Percentiles rank a stretch among this genome's conserved stretches.
Conservation (phyloP, 1,140 invertebrate species). For the Protaetia brevitarsis region DNA sequence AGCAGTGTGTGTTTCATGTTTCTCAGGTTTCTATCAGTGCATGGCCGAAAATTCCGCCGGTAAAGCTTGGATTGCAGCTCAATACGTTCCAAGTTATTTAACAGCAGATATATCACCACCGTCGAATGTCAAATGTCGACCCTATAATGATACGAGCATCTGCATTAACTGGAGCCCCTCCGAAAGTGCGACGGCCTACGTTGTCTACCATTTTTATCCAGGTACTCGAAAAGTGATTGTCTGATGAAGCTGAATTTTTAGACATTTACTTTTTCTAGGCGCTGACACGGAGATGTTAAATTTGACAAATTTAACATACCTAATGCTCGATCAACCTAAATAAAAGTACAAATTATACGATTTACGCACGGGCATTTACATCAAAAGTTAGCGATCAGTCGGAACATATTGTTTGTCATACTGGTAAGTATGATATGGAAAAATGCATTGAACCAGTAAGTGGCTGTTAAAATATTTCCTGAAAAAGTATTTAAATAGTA, state of each 20-base stretch:
- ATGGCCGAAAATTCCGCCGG: constrained; percentile 66
- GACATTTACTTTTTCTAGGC: constrained; percentile 27
- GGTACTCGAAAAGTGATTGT: constrained; percentile 45
- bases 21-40: constrained; percentile 71
- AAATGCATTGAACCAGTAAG: too few relatives aligned
- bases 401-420: constrained; percentile 57
- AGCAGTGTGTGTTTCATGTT: neutral
- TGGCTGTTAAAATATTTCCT: too few relatives aligned
- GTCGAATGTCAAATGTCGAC: constrained; percentile 54
- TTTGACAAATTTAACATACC: constrained; percentile 54
- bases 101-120: constrained; percentile 57
- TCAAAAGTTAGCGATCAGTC: constrained; percentile 62
- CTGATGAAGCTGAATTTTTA: neutral
- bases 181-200: constrained; percentile 56
- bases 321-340: constrained; percentile 55
- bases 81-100: constrained; percentile 53
- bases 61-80: constrained; percentile 59
- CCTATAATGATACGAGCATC: constrained; percentile 56
- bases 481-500: too few relatives aligned
- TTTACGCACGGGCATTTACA: constrained; percentile 62
- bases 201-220: constrained; percentile 60
- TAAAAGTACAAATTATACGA: constrained; percentile 66
- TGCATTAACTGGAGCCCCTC: constrained; percentile 57
- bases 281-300: constrained; percentile 27
- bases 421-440: constrained; percentile 58